Base-by-base conservation (phyloP, 2,113 vertebrate species). In the Thunnus maccoyii region DNA sequence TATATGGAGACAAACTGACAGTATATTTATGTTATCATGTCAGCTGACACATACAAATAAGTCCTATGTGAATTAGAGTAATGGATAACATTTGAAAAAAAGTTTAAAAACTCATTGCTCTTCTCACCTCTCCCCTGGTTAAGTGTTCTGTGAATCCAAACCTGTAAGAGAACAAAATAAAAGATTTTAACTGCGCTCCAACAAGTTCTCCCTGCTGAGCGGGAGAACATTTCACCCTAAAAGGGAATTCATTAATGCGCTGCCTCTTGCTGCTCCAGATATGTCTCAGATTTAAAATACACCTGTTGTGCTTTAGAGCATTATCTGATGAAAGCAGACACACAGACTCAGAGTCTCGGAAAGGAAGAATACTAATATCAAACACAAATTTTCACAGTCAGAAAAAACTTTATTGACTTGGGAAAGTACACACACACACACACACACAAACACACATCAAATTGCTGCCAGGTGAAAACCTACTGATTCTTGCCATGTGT, bases 291-390 rank as follows among this genome's bases (percentile, higher is more conserved):
- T 63, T 81, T n/a, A 32, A 75, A 72, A 72, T 80, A 46, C 68
- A 84, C 87, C 56, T 88, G 78, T 88, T 83, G 75, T 58, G 20
- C 73, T 84, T 61, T 13, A 16, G 60, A 78, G 71, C 67, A 3
- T 62, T 46, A 48, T 76, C 51, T 76, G 52, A 87, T 78, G 63
- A 65, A 68, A 44, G 47, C 78, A 65, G 18, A 63, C 52, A n/a
- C 12, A 41, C 22, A 48, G 36, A 41, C 7, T 41, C 18, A 17
- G 20, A 72, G 36, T n/a, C 54, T 41, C 18, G 48, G 61, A 44
- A 18, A 73, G 58, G 41, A 51, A 47, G 56, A 72, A 52, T 41
- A 62, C 22, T 79, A 22, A 70, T 64, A 58, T 77, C 58, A 72
- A 55, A 50, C 41, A 27, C 3, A 76, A 13, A 48, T 80, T 41